Percentiles rank a stretch among this genome's conserved stretches.
phyloP scores from a whole-genome alignment of 1,140 invertebrate species.

The Ips nitidus region DNA sequence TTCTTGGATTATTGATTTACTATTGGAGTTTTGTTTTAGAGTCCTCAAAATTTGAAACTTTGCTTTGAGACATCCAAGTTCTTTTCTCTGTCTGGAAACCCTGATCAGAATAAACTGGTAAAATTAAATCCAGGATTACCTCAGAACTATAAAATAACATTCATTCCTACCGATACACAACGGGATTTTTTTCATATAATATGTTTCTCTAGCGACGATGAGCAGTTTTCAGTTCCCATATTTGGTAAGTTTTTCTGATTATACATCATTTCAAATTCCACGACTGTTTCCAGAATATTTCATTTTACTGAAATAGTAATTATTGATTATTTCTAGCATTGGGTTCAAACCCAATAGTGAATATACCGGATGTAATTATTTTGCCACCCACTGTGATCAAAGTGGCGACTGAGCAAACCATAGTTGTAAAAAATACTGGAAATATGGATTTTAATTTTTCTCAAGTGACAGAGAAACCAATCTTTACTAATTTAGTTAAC shows the following conservation, averaged over 20 bases:
- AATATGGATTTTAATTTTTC: slow-evolving; percentile 47
- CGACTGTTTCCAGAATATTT: too few relatives aligned
- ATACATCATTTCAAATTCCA: too few relatives aligned
- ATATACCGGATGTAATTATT: slow-evolving; percentile 55
- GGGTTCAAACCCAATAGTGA: slow-evolving; percentile 52
- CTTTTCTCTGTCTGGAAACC: neutral
- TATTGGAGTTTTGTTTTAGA: slow-evolving; percentile 2
- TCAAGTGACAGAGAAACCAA: slow-evolving; percentile 45
- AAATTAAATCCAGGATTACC: neutral
- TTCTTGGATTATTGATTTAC: neutral
- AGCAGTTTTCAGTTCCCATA: neutral
- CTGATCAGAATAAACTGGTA: neutral
- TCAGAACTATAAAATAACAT: neutral
- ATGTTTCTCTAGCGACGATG: neutral
- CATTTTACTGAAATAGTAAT: too few relatives aligned
- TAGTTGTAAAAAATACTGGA: slow-evolving; percentile 54
- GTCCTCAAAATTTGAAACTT: slow-evolving; percentile 1
- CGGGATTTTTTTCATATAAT: slow-evolving; percentile 6
- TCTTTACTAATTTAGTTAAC: slow-evolving; percentile 50
- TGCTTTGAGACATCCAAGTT: slow-evolving; percentile 14
- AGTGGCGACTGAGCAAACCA: slow-evolving; percentile 46
- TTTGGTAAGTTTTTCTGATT: neutral
- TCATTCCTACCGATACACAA: neutral
- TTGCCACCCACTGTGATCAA: slow-evolving; percentile 53
- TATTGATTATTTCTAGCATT: slow-evolving; percentile 46